Evolutionary conservation across 37 sponge, comb jelly and placozoan species (phyloP).

Genomic region (Tethya wilhelma): DNA sequence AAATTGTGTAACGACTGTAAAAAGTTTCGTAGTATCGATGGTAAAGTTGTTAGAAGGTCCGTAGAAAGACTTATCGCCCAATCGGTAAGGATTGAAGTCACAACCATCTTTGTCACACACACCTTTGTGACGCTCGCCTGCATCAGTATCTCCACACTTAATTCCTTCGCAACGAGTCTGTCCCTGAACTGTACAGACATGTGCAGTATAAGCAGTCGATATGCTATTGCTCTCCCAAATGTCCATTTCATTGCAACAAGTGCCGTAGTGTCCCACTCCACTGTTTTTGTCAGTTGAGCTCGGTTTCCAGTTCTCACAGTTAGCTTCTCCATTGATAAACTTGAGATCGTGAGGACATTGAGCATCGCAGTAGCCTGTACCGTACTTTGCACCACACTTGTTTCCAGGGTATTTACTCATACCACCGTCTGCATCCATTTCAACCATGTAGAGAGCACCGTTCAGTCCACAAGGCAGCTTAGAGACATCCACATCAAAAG

Average conservation of each 20-base stretch:
- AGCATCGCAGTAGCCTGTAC: constrained; percentile 55
- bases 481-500: constrained; percentile 52
- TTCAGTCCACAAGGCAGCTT: constrained; percentile 49
- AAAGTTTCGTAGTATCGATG: constrained; percentile 31
- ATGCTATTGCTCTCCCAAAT: constrained; percentile 39
- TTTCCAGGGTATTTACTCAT: constrained; percentile 30
- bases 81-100: constrained; percentile 54
- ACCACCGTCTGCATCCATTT: constrained; percentile 51
- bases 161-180: constrained; percentile 32
- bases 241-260: constrained; percentile 51
- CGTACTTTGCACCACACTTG: constrained; percentile 46
- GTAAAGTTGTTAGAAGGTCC: constrained; percentile 35
- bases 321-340: constrained; percentile 55
- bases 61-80: constrained; percentile 44
- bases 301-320: constrained; percentile 48
- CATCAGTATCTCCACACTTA: constrained; percentile 25
- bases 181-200: constrained; percentile 44
- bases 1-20: constrained; percentile 51
- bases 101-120: constrained; percentile 52
- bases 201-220: constrained; percentile 41
- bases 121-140: constrained; percentile 23
- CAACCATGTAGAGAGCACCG: constrained; percentile 43
- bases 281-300: constrained; percentile 23
- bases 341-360: constrained; percentile 51
- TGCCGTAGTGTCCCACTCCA: constrained; percentile 40